A percentile compares a stretch with the other conserved stretches of the same genome.
Conservation (phyloP, 2,888 invertebrate species). For the Venusia cambrica region DNA sequence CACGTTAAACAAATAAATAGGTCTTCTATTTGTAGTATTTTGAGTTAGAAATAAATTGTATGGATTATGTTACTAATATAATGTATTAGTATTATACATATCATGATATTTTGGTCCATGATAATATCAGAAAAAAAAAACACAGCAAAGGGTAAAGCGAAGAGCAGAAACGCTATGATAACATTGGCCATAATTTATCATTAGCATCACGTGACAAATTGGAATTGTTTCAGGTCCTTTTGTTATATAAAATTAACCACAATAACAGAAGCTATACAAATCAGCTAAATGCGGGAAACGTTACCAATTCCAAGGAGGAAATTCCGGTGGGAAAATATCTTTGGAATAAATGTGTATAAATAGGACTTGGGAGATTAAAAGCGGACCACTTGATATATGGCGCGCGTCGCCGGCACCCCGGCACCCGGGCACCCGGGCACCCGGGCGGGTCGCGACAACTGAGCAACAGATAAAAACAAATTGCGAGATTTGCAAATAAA, state of each 20-base stretch:
- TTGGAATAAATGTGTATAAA: conserved; percentile 75
- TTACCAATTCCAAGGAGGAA: conserved; percentile 69
- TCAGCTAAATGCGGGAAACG: conserved; percentile 68
- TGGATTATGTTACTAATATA: no score
- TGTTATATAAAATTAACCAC: conserved; percentile 64
- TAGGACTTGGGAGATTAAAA: conserved; percentile 74
- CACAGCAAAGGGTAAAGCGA: conserved; percentile 36
- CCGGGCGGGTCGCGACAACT: conserved; percentile 37
- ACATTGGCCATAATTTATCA: conserved; percentile 47
- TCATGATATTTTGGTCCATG: no score
- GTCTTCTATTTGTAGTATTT: no score
- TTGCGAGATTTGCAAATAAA: conserved; percentile 44
- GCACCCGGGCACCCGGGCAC: conserved; percentile 41
- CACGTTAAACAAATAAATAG: no score
- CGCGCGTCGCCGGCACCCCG: conserved; percentile 45
- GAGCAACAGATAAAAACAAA: conserved; percentile 47
- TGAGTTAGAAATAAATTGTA: no score
- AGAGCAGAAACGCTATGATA: conserved; percentile 34
- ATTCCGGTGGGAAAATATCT: conserved; percentile 73
- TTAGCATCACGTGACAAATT: conserved; percentile 52
- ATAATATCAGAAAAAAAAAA: no score
- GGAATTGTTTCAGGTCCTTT: conserved; percentile 55
- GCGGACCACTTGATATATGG: conserved; percentile 67
- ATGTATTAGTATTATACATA: no score
- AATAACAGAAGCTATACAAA: conserved; percentile 64